Evolutionary conservation across 2,888 invertebrate genomes (phyloP).

Genomic region (Synergus japonicus): DNA sequence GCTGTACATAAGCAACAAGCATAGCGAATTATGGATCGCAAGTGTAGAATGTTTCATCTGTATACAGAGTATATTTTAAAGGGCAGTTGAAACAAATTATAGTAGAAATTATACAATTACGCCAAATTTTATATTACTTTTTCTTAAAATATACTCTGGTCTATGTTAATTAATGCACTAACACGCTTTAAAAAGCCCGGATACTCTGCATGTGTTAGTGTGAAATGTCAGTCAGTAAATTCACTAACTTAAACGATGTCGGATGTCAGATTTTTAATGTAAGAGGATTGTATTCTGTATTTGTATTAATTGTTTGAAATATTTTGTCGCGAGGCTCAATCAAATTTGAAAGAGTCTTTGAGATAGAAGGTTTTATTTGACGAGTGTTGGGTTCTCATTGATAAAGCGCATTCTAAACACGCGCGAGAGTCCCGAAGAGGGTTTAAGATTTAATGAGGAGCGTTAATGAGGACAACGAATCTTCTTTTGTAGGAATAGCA

Average conservation of each 20-base stretch:
- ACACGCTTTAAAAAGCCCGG: slow-evolving; percentile 37
- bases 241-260: slow-evolving; percentile 25
- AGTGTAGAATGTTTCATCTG: slow-evolving; percentile 35
- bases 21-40: slow-evolving; percentile 27
- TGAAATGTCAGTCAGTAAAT: slow-evolving; percentile 27
- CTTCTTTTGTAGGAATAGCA: slow-evolving; percentile 62
- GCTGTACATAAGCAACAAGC: slow-evolving; percentile 7
- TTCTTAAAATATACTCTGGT: background rate
- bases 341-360: background rate
- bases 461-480: slow-evolving; percentile 35
- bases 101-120: background rate
- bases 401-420: slow-evolving; percentile 35
- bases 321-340: background rate
- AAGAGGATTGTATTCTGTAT: slow-evolving; percentile 21
- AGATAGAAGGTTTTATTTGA: background rate
- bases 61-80: background rate
- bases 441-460: slow-evolving; percentile 36
- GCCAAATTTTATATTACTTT: background rate
- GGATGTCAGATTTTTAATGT: slow-evolving; percentile 18
- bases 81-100: background rate
- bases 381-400: slow-evolving; percentile 33
- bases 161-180: slow-evolving; percentile 32
- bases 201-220: slow-evolving; percentile 33
- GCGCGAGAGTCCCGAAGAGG: slow-evolving; percentile 33
- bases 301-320: background rate